phyloP scores from a whole-genome alignment of 2,888 invertebrate species.

The Clanis bilineata region DNA sequence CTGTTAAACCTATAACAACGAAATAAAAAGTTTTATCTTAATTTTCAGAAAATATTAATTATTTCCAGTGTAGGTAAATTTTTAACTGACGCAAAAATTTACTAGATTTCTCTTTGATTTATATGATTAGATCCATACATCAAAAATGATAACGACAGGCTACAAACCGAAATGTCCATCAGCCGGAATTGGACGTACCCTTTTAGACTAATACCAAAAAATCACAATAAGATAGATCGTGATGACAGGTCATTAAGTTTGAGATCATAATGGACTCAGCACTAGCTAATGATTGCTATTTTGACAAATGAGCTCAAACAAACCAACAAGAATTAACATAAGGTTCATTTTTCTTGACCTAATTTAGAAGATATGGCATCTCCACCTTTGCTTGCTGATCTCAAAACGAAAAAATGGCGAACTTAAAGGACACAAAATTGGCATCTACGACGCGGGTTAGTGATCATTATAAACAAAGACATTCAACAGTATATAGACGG shows the following conservation, averaged over 20 bases:
- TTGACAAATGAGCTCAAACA: slow-evolving; percentile 6
- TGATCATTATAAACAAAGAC: too few species aligned
- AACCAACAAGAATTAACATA: neutral
- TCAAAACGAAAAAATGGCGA: neutral
- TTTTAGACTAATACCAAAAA: neutral
- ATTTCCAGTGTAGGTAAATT: too few species aligned
- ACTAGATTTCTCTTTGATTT: too few species aligned
- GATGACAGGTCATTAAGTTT: slow-evolving; percentile 7
- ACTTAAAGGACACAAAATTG: neutral
- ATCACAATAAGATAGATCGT: neutral
- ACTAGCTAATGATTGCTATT: slow-evolving; percentile 8
- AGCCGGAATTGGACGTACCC: too few species aligned
- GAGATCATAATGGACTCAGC: slow-evolving; percentile 2
- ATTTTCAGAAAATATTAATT: too few species aligned
- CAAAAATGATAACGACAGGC: too few species aligned
- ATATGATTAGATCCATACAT: too few species aligned
- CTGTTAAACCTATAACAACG: too few species aligned
- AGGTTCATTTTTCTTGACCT: neutral
- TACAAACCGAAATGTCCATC: too few species aligned
- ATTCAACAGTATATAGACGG: too few species aligned
- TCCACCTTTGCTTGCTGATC: neutral
- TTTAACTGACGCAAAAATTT: too few species aligned
- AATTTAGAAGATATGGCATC: neutral
- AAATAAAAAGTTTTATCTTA: too few species aligned
- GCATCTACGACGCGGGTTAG: neutral